Base-by-base conservation (phyloP, 2,888 invertebrate genomes). In the Drepanosiphum platanoidis region DNA sequence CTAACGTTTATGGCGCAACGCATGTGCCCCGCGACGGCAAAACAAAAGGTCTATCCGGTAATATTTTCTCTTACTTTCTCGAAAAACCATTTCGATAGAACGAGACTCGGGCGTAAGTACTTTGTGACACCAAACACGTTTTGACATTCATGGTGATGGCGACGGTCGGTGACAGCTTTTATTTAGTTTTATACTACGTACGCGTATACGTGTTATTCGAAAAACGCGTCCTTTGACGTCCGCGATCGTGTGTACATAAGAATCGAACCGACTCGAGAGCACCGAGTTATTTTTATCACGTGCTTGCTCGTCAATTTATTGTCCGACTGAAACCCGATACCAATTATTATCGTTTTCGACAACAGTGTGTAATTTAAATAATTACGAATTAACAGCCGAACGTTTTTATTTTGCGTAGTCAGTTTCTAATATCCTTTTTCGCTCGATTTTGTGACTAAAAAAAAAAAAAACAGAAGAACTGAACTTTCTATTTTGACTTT, bases 131-230 rank as follows among this genome's bases (percentile, higher is more conserved):
- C 22, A 32, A 32, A 32, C 74, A 74, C 74, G 32, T 72, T 46
- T 72, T 72, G 32, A 32, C 32, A 52, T 72, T 74, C n/a, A 34
- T 74, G 22, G 22, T 11, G 9, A 32, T 22, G 22, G 30, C 30
- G 8, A 30, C 11, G 46, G 52, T 52, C 15, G n/a, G 52, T 52
- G 34, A 52, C 46, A 74, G 74, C n/a, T 74, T 74, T 74, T 74
- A 74, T 74, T 74, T 74, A 27, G 34, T 75, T 58, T 75, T 75
- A 4, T 52, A n/a, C n/a, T n/a, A n/a, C n/a, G n/a, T n/a, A n/a
- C n/a, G 32, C 22, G n/a, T 58, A 75, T 58, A 11, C 18, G 34
- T 34, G 34, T 75, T 58, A 58, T 75, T 75, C 30, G 52, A 7
- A 15, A 58, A 75, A 27, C 15, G n/a, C n/a, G 58, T 75, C 27